phyloP scores from a whole-genome alignment of 1,140 invertebrate genomes.

The Apis laboriosa region DNA sequence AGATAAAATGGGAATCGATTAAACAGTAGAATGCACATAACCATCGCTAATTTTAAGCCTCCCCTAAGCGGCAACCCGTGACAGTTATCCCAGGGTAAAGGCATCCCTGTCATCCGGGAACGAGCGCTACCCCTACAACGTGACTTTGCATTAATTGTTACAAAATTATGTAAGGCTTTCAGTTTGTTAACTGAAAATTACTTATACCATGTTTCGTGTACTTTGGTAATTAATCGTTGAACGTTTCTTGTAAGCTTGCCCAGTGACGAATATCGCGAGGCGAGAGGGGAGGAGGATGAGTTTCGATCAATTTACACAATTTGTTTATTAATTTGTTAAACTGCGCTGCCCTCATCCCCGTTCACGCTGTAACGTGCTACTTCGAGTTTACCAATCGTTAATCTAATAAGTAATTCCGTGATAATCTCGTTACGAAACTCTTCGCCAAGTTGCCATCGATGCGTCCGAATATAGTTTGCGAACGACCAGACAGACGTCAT shows the following conservation, averaged over 20 bases:
- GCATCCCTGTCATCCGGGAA: slow-evolving; percentile 23
- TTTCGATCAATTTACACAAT: neutral
- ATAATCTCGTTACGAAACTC: slow-evolving; percentile 45
- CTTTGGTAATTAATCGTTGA: slow-evolving; percentile 7
- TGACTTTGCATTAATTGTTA: slow-evolving; percentile 68
- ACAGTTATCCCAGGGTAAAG: slow-evolving; percentile 40
- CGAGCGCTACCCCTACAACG: slow-evolving; percentile 55
- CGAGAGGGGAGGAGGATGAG: neutral
- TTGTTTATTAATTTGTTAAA: slow-evolving; percentile 32
- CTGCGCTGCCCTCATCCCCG: too few species aligned
- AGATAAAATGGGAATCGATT: slow-evolving; percentile 28
- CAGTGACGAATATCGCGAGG: neutral
- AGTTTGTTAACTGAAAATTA: slow-evolving; percentile 41
- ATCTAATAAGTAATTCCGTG: slow-evolving; percentile 38
- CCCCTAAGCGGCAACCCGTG: slow-evolving; percentile 13
- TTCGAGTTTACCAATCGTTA: slow-evolving; percentile 30
- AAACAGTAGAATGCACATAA: slow-evolving; percentile 32
- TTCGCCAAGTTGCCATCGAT: slow-evolving; percentile 29
- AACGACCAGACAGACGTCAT: slow-evolving; percentile 33
- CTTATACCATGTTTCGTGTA: slow-evolving; percentile 10
- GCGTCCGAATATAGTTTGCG: slow-evolving; percentile 36
- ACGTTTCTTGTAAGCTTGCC: neutral
- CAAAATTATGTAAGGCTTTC: slow-evolving; percentile 56
- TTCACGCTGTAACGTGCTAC: neutral
- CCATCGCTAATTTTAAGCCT: slow-evolving; percentile 39